phyloP scores from a whole-genome alignment of 2,113 vertebrate genomes.

The Entosphenus tridentatus region DNA sequence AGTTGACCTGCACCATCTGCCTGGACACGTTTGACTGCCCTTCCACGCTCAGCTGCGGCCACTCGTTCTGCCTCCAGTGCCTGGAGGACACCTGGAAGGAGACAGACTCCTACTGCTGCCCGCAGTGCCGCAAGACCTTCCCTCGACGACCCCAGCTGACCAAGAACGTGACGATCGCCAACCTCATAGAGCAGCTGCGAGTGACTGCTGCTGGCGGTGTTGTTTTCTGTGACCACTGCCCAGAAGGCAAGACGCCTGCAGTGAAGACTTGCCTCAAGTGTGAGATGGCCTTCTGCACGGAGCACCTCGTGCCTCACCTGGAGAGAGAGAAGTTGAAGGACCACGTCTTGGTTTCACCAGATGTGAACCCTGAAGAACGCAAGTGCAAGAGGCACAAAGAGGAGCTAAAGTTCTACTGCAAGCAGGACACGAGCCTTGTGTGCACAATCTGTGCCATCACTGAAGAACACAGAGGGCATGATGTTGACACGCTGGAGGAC shows the following conservation, averaged over 20 bases:
- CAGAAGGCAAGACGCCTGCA: not conserved
- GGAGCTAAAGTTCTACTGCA: slow-evolving; percentile 8
- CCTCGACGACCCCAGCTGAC: too few relatives aligned
- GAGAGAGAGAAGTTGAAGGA: not conserved
- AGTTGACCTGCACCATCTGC: too few relatives aligned
- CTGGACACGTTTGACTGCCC: too few relatives aligned
- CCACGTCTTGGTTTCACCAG: not conserved
- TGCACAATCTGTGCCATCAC: slow-evolving; percentile 7
- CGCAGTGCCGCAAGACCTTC: too few relatives aligned
- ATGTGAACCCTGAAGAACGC: not conserved
- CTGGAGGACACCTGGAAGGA: too few relatives aligned
- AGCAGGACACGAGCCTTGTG: slow-evolving; percentile 2
- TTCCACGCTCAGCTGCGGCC: too few relatives aligned
- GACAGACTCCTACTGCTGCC: too few relatives aligned
- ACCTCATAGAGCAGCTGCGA: too few relatives aligned
- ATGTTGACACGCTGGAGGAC: slow-evolving; percentile 1
- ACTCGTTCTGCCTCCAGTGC: too few relatives aligned
- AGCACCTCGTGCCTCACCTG: slow-evolving; percentile 6
- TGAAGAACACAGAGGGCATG: slow-evolving; percentile 4
- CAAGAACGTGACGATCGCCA: too few relatives aligned
- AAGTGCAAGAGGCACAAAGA: slow-evolving; percentile 7
- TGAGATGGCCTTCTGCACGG: slow-evolving; percentile 8
- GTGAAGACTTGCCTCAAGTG: slow-evolving; percentile 9
- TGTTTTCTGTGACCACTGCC: slow-evolving; percentile 9
- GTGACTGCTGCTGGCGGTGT: not conserved